These are phyloP conservation scores for Oreotrochilus melanogaster DNA, from an alignment of 2,113 vertebrate species.

Conservation along the genomic window DNA sequence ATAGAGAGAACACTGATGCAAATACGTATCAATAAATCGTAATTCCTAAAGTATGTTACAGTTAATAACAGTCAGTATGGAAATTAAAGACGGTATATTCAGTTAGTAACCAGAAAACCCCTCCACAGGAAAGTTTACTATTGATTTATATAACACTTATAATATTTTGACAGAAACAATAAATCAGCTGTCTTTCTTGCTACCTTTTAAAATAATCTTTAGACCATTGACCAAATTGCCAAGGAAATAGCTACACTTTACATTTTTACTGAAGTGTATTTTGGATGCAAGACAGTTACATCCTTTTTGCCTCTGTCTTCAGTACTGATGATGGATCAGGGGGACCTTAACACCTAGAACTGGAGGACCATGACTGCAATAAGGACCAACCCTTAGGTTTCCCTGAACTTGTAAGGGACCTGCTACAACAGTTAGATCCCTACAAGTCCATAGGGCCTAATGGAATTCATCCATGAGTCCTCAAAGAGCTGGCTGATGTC, in stretches of 20 bases:
- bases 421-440: too few species aligned
- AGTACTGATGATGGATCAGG: too few species aligned
- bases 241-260: neutral
- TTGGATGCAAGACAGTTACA: neutral
- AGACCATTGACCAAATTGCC: neutral
- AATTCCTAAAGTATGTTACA: neutral
- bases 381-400: too few species aligned
- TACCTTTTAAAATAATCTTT: neutral
- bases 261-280: neutral
- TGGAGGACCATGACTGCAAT: too few species aligned
- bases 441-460: too few species aligned
- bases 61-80: neutral
- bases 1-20: neutral
- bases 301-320: too few species aligned
- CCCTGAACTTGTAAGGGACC: too few species aligned
- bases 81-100: neutral
- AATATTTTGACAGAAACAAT: neutral
- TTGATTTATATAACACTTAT: fast-evolving
- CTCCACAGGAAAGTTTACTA: neutral
- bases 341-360: too few species aligned
- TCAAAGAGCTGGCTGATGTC: too few species aligned
- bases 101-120: neutral
- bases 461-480: too few species aligned
- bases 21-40: neutral
- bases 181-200: neutral